Conservation (phyloP, 2,888 invertebrate genomes). For the Cataglyphis cursor region DNA sequence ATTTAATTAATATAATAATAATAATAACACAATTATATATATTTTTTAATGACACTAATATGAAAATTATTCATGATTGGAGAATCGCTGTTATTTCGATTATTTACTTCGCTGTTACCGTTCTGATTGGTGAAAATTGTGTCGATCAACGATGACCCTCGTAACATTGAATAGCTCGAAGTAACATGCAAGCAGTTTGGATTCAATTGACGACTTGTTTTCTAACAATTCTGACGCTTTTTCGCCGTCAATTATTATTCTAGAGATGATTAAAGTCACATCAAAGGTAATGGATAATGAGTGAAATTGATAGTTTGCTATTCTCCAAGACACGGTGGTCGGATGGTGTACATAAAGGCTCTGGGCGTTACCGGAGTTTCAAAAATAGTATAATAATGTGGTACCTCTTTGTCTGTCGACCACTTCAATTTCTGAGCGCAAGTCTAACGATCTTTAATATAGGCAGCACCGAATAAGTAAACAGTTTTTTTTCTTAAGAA, state of each 20-base stretch:
- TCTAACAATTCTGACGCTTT: slow-evolving; percentile 1
- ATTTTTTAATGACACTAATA: background rate
- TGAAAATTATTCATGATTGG: background rate
- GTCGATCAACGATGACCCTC: slow-evolving; percentile 20
- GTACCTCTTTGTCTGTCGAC: background rate
- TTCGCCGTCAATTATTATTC: background rate
- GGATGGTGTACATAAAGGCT: background rate
- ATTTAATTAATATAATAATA: background rate
- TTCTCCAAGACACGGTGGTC: background rate
- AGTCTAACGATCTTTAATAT: background rate
- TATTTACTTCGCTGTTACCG: background rate
- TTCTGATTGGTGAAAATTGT: slow-evolving; percentile 35
- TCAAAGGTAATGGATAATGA: slow-evolving; percentile 32
- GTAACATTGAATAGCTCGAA: background rate
- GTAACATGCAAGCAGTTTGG: background rate
- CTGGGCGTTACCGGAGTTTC: slow-evolving; percentile 17
- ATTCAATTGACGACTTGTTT: slow-evolving; percentile 36
- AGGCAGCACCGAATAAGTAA: background rate
- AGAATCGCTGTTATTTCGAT: background rate
- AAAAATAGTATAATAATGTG: background rate
- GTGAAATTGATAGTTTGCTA: background rate
- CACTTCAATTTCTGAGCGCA: background rate
- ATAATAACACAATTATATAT: background rate
- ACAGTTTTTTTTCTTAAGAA: background rate
- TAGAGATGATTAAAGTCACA: slow-evolving; percentile 27